Evolutionary conservation across 2,888 invertebrate species (phyloP), one percentile per base, ranked within the genome.

Genomic region (Euplagia quadripunctaria): DNA sequence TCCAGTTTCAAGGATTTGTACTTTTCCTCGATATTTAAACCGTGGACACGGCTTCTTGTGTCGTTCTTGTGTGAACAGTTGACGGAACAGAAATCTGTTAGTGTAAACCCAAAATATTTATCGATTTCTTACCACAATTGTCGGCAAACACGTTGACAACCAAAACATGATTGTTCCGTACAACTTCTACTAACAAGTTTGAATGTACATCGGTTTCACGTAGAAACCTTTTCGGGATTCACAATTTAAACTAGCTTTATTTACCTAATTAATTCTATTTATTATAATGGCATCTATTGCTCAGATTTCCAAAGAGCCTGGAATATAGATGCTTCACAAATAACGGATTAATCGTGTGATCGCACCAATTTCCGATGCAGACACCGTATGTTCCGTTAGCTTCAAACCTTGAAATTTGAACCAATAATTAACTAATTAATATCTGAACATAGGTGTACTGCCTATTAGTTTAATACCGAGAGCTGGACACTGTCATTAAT

Each of bases 111-210:
- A 42, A 55, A 51, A 55, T 68, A 68, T 68, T 68, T 68, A 68
- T 55, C 68, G 52, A 68, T 55, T 55, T 55, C 14, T n/a, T 20
- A 68, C n/a, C 42, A 68, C 68, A 55, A 55, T 55, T 52, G 67
- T 52, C 17, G 41, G 12, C 52, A 52, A 55, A 68, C 52, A n/a
- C 17, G 17, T 52, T 52, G 41, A 68, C 52, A 52, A 51, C 3
- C 52, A 68, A 52, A 68, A 68, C 67, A 68, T 52, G n/a, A 68
- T 52, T 68, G 52, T 68, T 52, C n/a, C 51, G 41, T 42, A 68
- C n/a, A 68, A 55, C 31, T n/a, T 55, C 52, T 52, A 68, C 42
- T 52, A 68, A 68, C 67, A 68, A 52, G 17, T 61, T 31, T 6
- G 31, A 31, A 14, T 14, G n/a, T 55, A 55, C 55, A 8, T 55